These are phyloP conservation scores for Lerista edwardsae DNA, from an alignment of 2,797 vertebrate species.

Conservation along the genomic window DNA sequence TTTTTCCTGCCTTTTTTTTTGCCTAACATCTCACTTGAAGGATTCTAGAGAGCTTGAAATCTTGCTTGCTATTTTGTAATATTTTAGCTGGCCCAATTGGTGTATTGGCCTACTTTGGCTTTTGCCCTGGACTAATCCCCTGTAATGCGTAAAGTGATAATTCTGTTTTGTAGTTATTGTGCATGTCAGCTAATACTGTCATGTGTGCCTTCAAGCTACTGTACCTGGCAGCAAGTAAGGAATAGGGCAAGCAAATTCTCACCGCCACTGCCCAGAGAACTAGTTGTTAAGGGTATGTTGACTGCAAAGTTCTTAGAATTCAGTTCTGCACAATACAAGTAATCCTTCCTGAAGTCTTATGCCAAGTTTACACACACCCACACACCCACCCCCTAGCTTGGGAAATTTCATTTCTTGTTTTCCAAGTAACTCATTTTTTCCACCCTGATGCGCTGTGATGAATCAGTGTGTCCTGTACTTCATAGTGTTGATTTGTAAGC, in stretches of 20 bases:
- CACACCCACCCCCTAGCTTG: not conserved
- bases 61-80: too few relatives aligned
- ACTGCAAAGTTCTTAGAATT: not conserved
- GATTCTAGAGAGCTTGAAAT: too few relatives aligned
- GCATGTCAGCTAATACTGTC: too few relatives aligned
- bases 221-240: not conserved
- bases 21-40: too few relatives aligned
- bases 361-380: too few relatives aligned
- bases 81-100: too few relatives aligned
- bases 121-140: not conserved
- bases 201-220: too few relatives aligned
- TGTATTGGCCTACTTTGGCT: too few relatives aligned
- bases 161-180: not conserved
- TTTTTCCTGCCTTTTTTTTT: too few relatives aligned
- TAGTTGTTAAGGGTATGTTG: not conserved
- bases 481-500: not conserved
- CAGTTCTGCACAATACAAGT: not conserved
- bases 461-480: not conserved
- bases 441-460: not conserved
- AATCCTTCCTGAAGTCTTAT: not conserved
- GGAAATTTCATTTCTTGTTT: not conserved
- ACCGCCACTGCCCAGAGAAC: not conserved
- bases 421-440: slow-evolving; percentile 12
- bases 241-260: not conserved
- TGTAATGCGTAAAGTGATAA: not conserved